phyloP scores from a whole-genome alignment of 2,797 vertebrate species.

The Novumbra hubbsi region DNA sequence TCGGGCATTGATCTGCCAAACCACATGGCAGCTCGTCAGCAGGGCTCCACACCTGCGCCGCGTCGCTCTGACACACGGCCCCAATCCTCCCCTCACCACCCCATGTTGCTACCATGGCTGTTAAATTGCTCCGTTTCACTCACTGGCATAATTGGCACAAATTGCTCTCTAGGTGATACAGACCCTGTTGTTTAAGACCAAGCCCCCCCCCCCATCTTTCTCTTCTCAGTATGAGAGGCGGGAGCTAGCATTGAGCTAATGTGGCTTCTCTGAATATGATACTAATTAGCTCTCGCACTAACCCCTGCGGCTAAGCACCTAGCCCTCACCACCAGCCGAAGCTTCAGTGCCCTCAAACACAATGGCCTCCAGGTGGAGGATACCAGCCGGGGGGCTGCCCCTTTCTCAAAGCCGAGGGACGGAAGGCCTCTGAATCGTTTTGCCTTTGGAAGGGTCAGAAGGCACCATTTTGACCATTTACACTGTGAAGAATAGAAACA shows the following conservation, averaged over 20 bases:
- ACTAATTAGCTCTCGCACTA: conserved; percentile 73
- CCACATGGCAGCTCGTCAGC: conserved; percentile 69
- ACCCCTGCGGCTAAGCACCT: conserved; percentile 73
- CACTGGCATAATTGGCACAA: conserved; percentile 81
- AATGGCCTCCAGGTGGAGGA: conserved; percentile 66
- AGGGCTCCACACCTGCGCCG: conserved; percentile 78
- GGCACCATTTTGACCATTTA: conserved; percentile 64
- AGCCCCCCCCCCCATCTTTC: conserved; percentile 64
- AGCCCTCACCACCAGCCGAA: conserved; percentile 66
- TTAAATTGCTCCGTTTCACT: conserved; percentile 81
- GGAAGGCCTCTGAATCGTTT: conserved; percentile 33
- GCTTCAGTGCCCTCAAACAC: conserved; percentile 63
- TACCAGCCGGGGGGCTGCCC: conserved; percentile 47
- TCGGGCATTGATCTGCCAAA: conserved; percentile 60
- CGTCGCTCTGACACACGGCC: conserved; percentile 26
- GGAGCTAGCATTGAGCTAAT: conserved; percentile 60
- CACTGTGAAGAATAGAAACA: conserved; percentile 65
- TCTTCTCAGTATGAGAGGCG: conserved; percentile 57
- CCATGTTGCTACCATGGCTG: conserved; percentile 80
- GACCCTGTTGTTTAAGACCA: conserved; percentile 81
- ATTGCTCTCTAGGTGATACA: conserved; percentile 82
- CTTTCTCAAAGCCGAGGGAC: conserved; percentile 7
- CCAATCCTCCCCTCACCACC: conserved; percentile 67
- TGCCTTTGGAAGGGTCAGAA: conserved; percentile 76
- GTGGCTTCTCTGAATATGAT: conserved; percentile 65